phyloP scores from a whole-genome alignment of 2,888 invertebrate species.

The Entomobrya proxima region DNA sequence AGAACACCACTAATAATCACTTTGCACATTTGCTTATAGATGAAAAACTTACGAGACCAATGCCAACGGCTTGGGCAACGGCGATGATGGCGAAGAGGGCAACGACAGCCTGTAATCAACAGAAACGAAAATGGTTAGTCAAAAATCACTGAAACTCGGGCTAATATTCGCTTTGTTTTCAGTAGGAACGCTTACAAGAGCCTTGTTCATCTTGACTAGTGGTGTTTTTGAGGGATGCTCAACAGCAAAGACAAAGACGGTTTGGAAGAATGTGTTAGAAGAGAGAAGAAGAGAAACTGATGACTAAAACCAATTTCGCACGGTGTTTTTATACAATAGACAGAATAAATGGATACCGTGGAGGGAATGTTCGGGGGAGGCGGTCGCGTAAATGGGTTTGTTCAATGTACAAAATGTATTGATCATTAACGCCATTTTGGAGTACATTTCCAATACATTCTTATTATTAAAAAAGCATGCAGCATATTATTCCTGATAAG shows the following conservation, averaged over 20 bases:
- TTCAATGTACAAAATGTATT: too few relatives aligned
- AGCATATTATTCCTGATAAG: background rate
- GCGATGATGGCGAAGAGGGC: slow-evolving; percentile 35
- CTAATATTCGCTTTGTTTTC: background rate
- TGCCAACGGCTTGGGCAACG: background rate
- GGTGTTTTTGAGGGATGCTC: slow-evolving; percentile 17
- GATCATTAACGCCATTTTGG: background rate
- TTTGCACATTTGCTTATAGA: too few relatives aligned
- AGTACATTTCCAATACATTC: background rate
- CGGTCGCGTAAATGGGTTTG: too few relatives aligned
- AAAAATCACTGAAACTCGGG: background rate
- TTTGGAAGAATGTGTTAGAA: background rate
- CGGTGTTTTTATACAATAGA: slow-evolving; percentile 14
- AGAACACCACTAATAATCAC: too few relatives aligned
- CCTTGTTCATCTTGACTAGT: slow-evolving; percentile 41
- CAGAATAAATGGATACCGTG: background rate
- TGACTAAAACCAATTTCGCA: background rate
- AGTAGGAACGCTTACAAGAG: slow-evolving; percentile 4
- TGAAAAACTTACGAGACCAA: background rate
- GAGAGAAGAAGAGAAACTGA: background rate
- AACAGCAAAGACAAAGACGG: slow-evolving; percentile 7
- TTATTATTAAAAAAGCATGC: too few relatives aligned
- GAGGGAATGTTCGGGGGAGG: too few relatives aligned
- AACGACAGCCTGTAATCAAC: background rate
- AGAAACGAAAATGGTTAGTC: background rate